Evolutionary conservation across 2,888 invertebrate species (phyloP).

Genomic region (Odontocolon sp.): DNA sequence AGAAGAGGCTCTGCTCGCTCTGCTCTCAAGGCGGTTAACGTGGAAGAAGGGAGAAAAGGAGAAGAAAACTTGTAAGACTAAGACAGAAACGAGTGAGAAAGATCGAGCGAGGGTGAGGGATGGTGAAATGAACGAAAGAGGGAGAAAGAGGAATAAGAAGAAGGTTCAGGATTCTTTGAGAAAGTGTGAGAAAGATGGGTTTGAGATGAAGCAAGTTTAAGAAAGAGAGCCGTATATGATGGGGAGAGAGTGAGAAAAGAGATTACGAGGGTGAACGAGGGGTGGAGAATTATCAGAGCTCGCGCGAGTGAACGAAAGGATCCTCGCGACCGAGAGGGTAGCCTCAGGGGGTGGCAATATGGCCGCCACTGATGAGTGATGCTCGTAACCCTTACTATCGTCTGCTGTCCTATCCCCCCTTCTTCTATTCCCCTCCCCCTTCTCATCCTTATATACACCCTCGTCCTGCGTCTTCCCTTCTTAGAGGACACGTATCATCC

Average conservation of each 20-base stretch:
- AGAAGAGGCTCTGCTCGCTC: slow-evolving; percentile 53
- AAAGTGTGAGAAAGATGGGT: slow-evolving; percentile 48
- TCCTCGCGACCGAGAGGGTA: slow-evolving; percentile 46
- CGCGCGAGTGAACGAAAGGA: slow-evolving; percentile 58
- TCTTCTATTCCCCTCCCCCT: slow-evolving; percentile 3
- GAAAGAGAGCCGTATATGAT: slow-evolving; percentile 54
- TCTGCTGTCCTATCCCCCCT: slow-evolving; percentile 18
- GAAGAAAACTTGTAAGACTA: slow-evolving; percentile 69
- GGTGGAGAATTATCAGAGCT: slow-evolving; percentile 79
- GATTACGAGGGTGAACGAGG: slow-evolving; percentile 68
- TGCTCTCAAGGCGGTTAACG: slow-evolving; percentile 63
- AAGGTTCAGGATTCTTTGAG: slow-evolving; percentile 22
- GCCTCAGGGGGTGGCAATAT: slow-evolving; percentile 75
- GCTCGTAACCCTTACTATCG: slow-evolving; percentile 77
- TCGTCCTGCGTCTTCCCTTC: slow-evolving; percentile 7
- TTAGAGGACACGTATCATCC: slow-evolving; percentile 18
- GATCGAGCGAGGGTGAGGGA: slow-evolving; percentile 50
- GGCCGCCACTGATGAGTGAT: slow-evolving; percentile 80
- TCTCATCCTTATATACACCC: neutral
- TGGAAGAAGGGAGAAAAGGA: slow-evolving; percentile 71
- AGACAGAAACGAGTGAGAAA: slow-evolving; percentile 56
- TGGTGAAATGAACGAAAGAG: slow-evolving; percentile 24
- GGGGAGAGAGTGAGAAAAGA: slow-evolving; percentile 71
- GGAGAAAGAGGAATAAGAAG: slow-evolving; percentile 44
- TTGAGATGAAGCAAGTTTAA: slow-evolving; percentile 41